Conservation (phyloP, 2,888 invertebrate genomes). For the Diarsia rubi region DNA sequence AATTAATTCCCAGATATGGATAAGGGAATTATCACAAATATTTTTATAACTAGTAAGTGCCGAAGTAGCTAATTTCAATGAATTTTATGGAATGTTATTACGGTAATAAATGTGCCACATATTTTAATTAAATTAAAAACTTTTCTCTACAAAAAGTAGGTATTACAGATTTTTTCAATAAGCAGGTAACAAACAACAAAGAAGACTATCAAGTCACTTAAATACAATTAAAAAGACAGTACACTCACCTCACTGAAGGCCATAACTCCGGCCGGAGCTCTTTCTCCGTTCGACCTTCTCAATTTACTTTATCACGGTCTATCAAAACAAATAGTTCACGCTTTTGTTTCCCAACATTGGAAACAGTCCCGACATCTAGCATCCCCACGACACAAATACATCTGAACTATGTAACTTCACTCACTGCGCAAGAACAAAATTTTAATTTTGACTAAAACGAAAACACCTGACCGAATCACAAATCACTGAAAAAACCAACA, state of each 20-base stretch:
- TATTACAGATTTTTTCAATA: slow-evolving; percentile 21
- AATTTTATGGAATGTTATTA: slow-evolving; percentile 25
- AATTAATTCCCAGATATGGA: slow-evolving; percentile 58
- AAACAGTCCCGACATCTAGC: slow-evolving; percentile 90
- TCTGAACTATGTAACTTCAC: slow-evolving; percentile 88
- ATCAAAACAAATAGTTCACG: slow-evolving; percentile 91
- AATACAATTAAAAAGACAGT: slow-evolving; percentile 65
- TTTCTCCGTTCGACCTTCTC: slow-evolving; percentile 90
- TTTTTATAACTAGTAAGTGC: slow-evolving; percentile 44
- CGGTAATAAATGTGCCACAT: slow-evolving; percentile 21
- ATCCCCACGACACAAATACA: slow-evolving; percentile 90
- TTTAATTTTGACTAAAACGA: slow-evolving; percentile 88
- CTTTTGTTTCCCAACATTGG: slow-evolving; percentile 90
- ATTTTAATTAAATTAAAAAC: slow-evolving; percentile 5
- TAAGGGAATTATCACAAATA: slow-evolving; percentile 56
- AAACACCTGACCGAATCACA: slow-evolving; percentile 92
- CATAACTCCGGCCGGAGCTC: slow-evolving; percentile 92
- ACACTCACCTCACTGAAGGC: slow-evolving; percentile 94
- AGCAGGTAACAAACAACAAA: slow-evolving; percentile 54
- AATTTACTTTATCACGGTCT: slow-evolving; percentile 86
- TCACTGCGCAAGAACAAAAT: slow-evolving; percentile 91
- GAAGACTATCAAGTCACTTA: slow-evolving; percentile 54
- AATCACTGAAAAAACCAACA: slow-evolving; percentile 92
- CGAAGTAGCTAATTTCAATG: slow-evolving; percentile 35
- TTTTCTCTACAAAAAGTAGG: slow-evolving; percentile 25